Evolutionary conservation across 2,113 vertebrate genomes (phyloP).

Genomic region (Falco punctatus): DNA sequence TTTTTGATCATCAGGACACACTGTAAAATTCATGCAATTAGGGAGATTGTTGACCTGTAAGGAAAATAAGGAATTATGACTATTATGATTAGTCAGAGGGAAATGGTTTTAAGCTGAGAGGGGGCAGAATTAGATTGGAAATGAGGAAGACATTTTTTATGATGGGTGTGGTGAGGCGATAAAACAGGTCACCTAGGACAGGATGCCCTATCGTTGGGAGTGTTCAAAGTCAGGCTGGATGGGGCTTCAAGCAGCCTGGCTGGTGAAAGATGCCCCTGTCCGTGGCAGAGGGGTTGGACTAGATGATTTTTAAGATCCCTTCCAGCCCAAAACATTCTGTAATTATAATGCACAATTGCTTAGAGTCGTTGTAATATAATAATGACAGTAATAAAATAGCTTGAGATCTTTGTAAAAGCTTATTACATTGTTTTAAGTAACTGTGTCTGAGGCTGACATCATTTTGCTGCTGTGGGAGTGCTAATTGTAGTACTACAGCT

Average conservation of each 20-base stretch:
- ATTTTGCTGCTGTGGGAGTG: not conserved
- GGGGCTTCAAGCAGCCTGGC: not conserved
- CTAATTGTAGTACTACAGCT: not conserved
- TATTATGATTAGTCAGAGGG: not conserved
- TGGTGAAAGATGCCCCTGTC: not conserved
- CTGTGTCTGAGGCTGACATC: not conserved
- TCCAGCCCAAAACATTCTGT: not conserved
- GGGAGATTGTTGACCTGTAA: not conserved
- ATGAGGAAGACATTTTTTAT: too few relatives aligned
- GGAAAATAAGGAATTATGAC: not conserved
- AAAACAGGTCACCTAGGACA: not conserved
- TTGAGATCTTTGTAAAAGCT: not conserved
- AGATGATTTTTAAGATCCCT: not conserved
- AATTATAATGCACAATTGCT: not conserved
- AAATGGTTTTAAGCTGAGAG: not conserved
- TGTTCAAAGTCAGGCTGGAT: rapidly evolving
- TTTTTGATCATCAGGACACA: not conserved
- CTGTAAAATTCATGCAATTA: not conserved
- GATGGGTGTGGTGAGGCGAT: not conserved
- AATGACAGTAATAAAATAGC: not conserved
- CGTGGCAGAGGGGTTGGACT: too few relatives aligned
- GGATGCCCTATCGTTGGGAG: not conserved
- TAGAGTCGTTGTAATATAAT: not conserved
- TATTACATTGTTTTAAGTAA: not conserved
- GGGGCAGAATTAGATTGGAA: not conserved